Evolutionary conservation across 2,113 vertebrate species (phyloP), one percentile per base, ranked within the genome.

Genomic region (Leucosticte australis): DNA sequence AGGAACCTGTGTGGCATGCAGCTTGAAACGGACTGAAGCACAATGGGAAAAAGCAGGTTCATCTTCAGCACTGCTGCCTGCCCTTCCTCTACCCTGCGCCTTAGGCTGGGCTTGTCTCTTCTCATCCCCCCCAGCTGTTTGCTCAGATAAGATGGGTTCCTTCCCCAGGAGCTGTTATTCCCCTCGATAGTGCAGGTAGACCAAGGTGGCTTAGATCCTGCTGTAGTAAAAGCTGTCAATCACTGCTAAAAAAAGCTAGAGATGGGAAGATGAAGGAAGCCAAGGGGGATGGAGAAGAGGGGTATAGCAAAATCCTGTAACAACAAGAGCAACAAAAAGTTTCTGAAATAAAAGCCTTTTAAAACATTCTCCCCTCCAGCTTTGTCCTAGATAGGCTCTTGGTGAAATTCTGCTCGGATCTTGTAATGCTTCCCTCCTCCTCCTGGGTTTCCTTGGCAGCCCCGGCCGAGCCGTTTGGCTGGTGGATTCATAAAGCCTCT

Each of bases 391-490:
- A 83, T 83, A 76, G 82, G 82, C 62, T 85, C 74, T 57, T 49
- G 75, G 85, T 70, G 94, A 92, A 87, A 96, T 90, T 94, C 78
- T 70, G 67, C 92, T 94, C 35, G 31, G 79, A 44, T 95, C 91
- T 93, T 81, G 87, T 55, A 68, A 83, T 91, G 92, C 92, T 93
- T 93, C 64, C 75, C 75, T 83, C 52, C 82, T 91, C 94, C 94
- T 95, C 94, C 87, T 69, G 94, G 78, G 95, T 95, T 96, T 96
- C 94, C 90, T 95, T 94, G 96, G 96, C 91, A 95, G 96, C 94
- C 93, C 93, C 53, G 63, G 91, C 94, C 33, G 82, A 87, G 87
- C 37, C 78, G 37, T 83, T 65, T 53, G 91, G 83, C 87, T 81
- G 27, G 31, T 15, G 65, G 83, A 67, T 28, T 64, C 90, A 82